Percentiles rank a stretch among this genome's conserved stretches.
These are phyloP conservation scores for Tympanoctomys barrerae DNA, from an alignment of 2,797 vertebrate species.

Conservation along the genomic window DNA sequence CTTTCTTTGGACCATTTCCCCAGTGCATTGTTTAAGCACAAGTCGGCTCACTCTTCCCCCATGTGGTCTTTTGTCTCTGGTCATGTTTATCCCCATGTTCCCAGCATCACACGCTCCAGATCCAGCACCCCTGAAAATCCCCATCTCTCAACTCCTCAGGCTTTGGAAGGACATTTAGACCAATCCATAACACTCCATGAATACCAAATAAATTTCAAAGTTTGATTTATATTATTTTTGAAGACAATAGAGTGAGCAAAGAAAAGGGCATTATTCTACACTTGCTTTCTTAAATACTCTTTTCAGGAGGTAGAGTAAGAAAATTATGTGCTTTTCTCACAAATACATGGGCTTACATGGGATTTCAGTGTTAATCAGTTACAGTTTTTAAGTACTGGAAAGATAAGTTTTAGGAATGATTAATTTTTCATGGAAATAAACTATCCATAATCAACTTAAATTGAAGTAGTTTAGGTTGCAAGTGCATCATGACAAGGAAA, in stretches of 20 bases:
- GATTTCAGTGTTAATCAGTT: slow-evolving; percentile 24
- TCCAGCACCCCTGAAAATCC: background rate
- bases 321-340: slow-evolving; percentile 44
- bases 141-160: background rate
- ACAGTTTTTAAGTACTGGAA: slow-evolving; percentile 38
- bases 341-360: background rate
- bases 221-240: background rate
- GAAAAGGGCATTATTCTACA: background rate
- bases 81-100: background rate
- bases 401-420: slow-evolving; percentile 27
- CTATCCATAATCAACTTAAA: background rate
- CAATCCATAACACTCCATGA: background rate
- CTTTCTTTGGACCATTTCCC: background rate
- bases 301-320: background rate
- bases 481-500: background rate
- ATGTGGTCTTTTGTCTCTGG: background rate
- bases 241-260: background rate
- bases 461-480: slow-evolving; percentile 52
- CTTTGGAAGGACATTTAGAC: background rate
- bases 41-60: background rate
- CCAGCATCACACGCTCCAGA: background rate
- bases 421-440: slow-evolving; percentile 6
- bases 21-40: background rate
- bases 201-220: background rate
- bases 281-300: background rate